These are phyloP conservation scores for Heliconius congener DNA, from an alignment of 1,140 invertebrate genomes.

Conservation along the genomic window DNA sequence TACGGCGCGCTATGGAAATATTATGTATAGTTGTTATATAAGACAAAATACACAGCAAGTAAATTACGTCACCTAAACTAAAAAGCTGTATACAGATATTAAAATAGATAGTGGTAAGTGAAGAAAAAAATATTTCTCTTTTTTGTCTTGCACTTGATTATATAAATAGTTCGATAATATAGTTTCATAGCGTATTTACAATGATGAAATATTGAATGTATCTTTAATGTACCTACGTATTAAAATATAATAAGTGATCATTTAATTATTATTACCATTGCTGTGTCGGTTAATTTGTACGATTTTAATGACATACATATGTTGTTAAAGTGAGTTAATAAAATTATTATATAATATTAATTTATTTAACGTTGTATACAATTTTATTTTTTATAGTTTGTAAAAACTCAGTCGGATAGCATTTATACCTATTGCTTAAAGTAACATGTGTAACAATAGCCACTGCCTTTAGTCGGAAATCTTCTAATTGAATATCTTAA, in stretches of 20 bases:
- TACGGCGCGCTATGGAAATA: conserved; percentile 39
- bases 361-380: not conserved
- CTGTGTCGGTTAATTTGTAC: not conserved
- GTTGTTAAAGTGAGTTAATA: not conserved
- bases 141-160: conserved; percentile 31
- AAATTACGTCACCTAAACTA: conserved; percentile 28
- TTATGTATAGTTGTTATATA: conserved; percentile 34
- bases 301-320: not conserved
- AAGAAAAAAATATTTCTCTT: conserved; percentile 22
- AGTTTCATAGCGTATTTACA: conserved; percentile 41
- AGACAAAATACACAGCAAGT: conserved; percentile 25
- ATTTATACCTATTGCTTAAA: not conserved
- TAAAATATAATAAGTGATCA: not conserved
- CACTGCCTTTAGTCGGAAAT: conserved; percentile 34
- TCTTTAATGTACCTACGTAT: conserved; percentile 4
- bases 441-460: conserved; percentile 21
- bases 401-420: not conserved
- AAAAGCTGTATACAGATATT: conserved; percentile 37
- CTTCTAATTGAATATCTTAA: conserved; percentile 16
- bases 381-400: not conserved
- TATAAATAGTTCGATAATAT: conserved; percentile 32
- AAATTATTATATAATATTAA: not conserved
- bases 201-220: conserved; percentile 29
- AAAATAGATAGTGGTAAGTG: conserved; percentile 10
- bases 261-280: not conserved